A percentile compares a stretch with the other conserved stretches of the same genome.
Evolutionary conservation across 2,888 invertebrate species (phyloP).

Genomic region (Slavum lentiscoides): DNA sequence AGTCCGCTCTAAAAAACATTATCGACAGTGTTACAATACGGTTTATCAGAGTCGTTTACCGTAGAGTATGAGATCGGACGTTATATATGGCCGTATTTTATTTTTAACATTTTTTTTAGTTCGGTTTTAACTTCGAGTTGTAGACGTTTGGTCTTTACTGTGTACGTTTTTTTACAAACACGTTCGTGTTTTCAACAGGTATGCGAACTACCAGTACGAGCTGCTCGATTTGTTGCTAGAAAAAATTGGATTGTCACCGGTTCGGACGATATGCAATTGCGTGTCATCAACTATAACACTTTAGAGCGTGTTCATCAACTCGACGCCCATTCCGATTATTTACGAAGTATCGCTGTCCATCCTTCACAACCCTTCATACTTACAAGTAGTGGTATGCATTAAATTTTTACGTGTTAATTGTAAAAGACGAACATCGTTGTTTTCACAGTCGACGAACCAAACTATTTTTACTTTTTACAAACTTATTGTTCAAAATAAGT

Average conservation of each 20-base stretch:
- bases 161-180: neutral
- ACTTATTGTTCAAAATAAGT: no score
- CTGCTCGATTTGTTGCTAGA: constrained; percentile 92
- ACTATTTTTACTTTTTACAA: no score
- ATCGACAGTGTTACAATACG: no score
- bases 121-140: no score
- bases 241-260: constrained; percentile 99
- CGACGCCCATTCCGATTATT: constrained; percentile 98
- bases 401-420: constrained; percentile 10
- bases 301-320: constrained; percentile 92
- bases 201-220: constrained; percentile 94
- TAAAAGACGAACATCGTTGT: neutral
- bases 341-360: constrained; percentile 93
- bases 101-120: no score
- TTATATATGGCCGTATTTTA: no score
- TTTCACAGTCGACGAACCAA: no score
- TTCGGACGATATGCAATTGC: constrained; percentile 92
- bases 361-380: constrained; percentile 96
- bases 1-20: constrained; percentile 23
- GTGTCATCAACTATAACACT: constrained; percentile 98
- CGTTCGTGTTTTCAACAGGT: constrained; percentile 62
- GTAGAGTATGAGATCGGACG: no score
- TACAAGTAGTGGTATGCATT: constrained; percentile 82
- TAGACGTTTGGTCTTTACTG: neutral
- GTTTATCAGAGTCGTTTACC: neutral